Evolutionary conservation across 2,888 invertebrate species (phyloP).

Genomic region (Oscheius sp.): DNA sequence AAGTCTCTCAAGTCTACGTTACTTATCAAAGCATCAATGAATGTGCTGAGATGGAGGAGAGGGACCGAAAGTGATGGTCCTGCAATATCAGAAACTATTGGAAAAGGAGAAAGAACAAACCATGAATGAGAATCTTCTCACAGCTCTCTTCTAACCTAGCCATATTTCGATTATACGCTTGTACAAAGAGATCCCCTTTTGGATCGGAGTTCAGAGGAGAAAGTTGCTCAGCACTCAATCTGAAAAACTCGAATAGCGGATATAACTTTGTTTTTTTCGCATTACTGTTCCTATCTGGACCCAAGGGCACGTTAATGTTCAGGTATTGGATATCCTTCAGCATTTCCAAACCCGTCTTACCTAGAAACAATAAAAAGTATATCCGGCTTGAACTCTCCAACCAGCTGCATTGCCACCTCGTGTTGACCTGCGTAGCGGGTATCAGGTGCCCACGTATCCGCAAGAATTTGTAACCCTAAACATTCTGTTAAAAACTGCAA

Average conservation of each 20-base stretch:
- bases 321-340: no score
- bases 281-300: no score
- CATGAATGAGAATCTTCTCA: neutral
- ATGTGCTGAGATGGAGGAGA: neutral
- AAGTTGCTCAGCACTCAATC: neutral
- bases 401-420: neutral
- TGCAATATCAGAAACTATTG: neutral
- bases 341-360: neutral
- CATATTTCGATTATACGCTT: neutral
- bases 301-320: no score
- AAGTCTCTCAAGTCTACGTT: neutral
- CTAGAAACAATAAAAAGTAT: neutral
- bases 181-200: neutral
- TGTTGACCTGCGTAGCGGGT: neutral
- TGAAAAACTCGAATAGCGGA: no score
- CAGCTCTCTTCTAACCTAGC: neutral
- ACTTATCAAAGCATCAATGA: neutral
- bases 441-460: neutral
- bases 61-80: neutral
- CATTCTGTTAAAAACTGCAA: neutral
- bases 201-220: neutral
- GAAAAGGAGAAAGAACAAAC: neutral
- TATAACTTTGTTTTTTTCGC: no score
- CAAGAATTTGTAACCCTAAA: neutral
- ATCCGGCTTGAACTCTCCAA: neutral